Evolutionary conservation across 2,797 vertebrate genomes (phyloP).

Genomic region (Catostomus latipinnis): DNA sequence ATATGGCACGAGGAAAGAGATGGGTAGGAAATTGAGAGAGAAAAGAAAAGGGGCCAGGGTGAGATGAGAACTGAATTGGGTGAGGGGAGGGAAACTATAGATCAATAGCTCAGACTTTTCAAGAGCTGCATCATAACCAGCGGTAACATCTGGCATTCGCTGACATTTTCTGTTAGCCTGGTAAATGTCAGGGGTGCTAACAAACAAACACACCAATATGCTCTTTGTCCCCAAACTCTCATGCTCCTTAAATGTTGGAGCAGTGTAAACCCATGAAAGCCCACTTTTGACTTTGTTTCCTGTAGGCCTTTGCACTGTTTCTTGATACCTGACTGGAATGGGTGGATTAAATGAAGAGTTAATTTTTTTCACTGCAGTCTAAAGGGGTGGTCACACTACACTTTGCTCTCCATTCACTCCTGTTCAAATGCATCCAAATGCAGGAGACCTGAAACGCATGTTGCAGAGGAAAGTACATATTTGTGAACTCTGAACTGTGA

Average conservation of each 20-base stretch:
- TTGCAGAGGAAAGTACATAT: too few relatives aligned
- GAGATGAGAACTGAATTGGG: slow-evolving; percentile 30
- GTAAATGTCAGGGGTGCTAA: slow-evolving; percentile 77
- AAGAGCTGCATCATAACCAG: slow-evolving; percentile 69
- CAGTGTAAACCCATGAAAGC: slow-evolving; percentile 17
- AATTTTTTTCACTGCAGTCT: not conserved
- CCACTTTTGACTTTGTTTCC: slow-evolving; percentile 14
- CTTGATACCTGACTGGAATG: not conserved
- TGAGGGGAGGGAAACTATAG: slow-evolving; percentile 51
- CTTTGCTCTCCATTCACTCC: too few relatives aligned
- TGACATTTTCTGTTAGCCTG: slow-evolving; percentile 78
- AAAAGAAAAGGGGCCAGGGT: slow-evolving; percentile 45
- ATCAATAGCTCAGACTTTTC: slow-evolving; percentile 72
- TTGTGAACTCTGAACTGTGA: too few relatives aligned
- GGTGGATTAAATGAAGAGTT: not conserved
- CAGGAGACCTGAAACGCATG: too few relatives aligned
- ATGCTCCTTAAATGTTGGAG: slow-evolving; percentile 30
- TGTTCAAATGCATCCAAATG: too few relatives aligned
- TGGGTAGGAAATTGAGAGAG: slow-evolving; percentile 23
- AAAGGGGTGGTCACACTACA: too few relatives aligned
- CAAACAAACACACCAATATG: slow-evolving; percentile 67
- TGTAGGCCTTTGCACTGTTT: not conserved
- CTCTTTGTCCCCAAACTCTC: slow-evolving; percentile 36
- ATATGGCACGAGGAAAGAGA: slow-evolving; percentile 4
- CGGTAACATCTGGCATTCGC: slow-evolving; percentile 76